Evolutionary conservation across 2,888 invertebrate species (phyloP), one percentile per base, ranked within the genome.

Genomic region (Muschampia plurimacula): DNA sequence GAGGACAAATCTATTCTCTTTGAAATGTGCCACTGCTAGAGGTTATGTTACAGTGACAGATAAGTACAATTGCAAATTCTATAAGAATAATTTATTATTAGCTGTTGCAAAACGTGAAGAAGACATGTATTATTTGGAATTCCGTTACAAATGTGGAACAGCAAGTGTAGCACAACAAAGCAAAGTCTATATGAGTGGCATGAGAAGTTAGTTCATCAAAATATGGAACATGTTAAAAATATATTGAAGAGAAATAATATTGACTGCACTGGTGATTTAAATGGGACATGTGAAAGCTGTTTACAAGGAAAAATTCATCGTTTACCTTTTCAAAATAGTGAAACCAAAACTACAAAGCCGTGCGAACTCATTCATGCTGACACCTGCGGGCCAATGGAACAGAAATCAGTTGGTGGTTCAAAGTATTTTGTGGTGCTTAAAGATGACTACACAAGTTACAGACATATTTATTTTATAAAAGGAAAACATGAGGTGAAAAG

Each of bases 341-440:
- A 79, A 55, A 74, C 3, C 10, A 62, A 22, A n/a, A 77, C 70
- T 0, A 71, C 73, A 36, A 36, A 12, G 13, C 46, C 74, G 8
- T 78, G 79, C 68, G 78, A 81, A 9, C 0, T 81, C 6, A 77
- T 81, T 22, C 79, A 80, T 65, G 77, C 75, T 0, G 79, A 82
- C 36, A 74, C 71, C 6, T 78, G 79, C 22, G 80, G 79, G 1
- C 77, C 79, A 0, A 77, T 82, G 77, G 78, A 82, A 52, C 75
- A 57, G 22, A 10, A 32, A 28, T 80, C 78, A 2, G 22, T 75
- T 0, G 79, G 78, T 49, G 79, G 79, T 4, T 74, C 78, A 7
- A 77, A 69, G 73, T 81, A 79, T 46, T 80, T 78, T 68, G 12
- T 80, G 2, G 8, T 81, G 9, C 13, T 81, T 0, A 81, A 80